Evolutionary conservation across 2,888 invertebrate species (phyloP), one percentile per base, ranked within the genome.

Genomic region (Cryptus armator): DNA sequence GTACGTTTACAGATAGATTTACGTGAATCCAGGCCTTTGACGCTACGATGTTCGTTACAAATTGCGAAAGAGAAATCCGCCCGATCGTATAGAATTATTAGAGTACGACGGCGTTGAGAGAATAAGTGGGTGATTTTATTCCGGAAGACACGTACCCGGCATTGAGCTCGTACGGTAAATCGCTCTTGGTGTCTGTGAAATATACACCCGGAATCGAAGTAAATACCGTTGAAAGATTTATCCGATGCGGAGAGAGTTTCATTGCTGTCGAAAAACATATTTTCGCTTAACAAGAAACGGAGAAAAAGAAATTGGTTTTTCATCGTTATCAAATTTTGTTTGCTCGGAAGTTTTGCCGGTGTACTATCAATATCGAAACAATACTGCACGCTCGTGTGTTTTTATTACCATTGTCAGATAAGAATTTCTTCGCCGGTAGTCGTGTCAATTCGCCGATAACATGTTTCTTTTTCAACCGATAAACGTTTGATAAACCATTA

Each of bases 21-120:
- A 71, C 70, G 24, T 51, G 16, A 64, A 66, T 64, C 19, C 32
- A 46, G 32, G 37, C 46, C 48, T 16, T 32, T 14, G 64, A 37
- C 51, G 62, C 19, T 64, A 64, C 32, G 37, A 1, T 56, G 14
- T 37, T 44, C 29, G n/a, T 24, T 59, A 16, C 43, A 59, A 75
- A 70, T 71, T 67, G n/a, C 53, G 46, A 48, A 67, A 66, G 67
- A 72, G 77, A 78, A 71, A 78, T 67, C 59, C 24, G 77, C 29
- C 48, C 4, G 67, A 43, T 78, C 77, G 82, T 78, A 78, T 48
- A 53, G 64, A 79, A 72, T 68, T 48, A 66, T 62, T 14, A 71
- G 62, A 80, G 62, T 62, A 64, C 53, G 64, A 72, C 44, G 79
- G 29, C 29, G 46, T 51, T 44, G 6, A 53, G 64, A 72, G 12